These are phyloP conservation scores for Fragum fragum DNA, from an alignment of 2,888 invertebrate genomes.

Conservation along the genomic window DNA sequence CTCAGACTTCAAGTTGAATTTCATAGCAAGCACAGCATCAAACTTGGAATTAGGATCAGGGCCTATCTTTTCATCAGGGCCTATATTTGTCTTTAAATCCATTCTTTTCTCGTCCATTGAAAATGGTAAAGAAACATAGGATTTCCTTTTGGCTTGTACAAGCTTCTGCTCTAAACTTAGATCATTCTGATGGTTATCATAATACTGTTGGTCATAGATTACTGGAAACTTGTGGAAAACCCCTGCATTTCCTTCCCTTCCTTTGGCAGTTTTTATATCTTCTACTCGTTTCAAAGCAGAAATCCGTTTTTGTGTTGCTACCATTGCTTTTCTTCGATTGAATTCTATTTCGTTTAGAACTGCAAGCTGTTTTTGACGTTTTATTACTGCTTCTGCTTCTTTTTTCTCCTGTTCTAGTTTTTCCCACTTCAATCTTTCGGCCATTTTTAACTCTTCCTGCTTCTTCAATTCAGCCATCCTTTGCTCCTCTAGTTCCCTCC, in stretches of 20 bases:
- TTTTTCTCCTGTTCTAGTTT: not conserved
- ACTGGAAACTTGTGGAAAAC: not conserved
- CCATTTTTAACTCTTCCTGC: conserved; percentile 12
- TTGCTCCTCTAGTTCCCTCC: conserved; percentile 3
- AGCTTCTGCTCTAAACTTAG: not conserved
- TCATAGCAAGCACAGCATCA: conserved; percentile 12
- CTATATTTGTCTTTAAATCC: not conserved
- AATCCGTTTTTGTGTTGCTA: not conserved
- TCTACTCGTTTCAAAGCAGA: conserved; percentile 22
- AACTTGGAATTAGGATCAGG: conserved; percentile 9
- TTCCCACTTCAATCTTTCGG: not conserved
- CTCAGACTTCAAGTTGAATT: conserved; percentile 5
- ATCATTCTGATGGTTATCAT: not conserved
- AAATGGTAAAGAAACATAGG: conserved; percentile 13
- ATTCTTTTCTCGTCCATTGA: conserved; percentile 20
- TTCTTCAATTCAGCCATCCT: not conserved
- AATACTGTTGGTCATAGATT: not conserved
- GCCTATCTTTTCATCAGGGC: conserved; percentile 15
- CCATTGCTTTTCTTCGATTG: not conserved
- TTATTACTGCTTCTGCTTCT: not conserved
- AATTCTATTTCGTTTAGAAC: not conserved
- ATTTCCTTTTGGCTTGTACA: not conserved
- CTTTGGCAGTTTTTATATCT: not conserved
- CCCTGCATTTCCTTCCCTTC: not conserved
- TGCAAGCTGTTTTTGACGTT: not conserved